A percentile compares a stretch with the other conserved stretches of the same genome.
Evolutionary conservation across 2,888 invertebrate genomes (phyloP).

Genomic region (Nasonovia ribisnigri): DNA sequence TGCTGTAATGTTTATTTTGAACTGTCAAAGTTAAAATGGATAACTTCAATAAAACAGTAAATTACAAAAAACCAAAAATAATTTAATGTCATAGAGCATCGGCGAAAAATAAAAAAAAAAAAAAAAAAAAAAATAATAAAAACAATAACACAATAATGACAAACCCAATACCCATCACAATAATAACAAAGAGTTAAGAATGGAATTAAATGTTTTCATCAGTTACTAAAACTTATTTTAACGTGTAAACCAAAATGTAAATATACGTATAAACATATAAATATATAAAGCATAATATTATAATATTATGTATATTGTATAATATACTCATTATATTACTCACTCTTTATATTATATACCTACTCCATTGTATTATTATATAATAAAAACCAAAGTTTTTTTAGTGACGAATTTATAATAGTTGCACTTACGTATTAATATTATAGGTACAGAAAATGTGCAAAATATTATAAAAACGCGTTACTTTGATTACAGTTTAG

Average conservation of each 20-base stretch:
- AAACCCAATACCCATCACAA: not conserved
- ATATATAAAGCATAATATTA: not conserved
- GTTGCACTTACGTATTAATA: not conserved
- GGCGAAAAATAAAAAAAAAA: too few species aligned
- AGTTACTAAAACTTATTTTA: not conserved
- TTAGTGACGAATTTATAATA: not conserved
- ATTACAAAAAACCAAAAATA: not conserved
- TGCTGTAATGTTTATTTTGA: not conserved
- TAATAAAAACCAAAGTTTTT: not conserved
- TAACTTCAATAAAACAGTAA: not conserved
- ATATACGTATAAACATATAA: not conserved
- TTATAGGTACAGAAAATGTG: not conserved
- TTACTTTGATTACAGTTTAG: not conserved
- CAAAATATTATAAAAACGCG: not conserved
- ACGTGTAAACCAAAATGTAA: not conserved
- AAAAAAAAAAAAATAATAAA: too few species aligned
- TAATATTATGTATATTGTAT: not conserved
- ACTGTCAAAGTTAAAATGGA: not conserved
- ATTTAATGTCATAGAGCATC: not conserved
- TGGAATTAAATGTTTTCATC: not conserved
- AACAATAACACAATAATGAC: too few species aligned
- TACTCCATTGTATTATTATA: not conserved
- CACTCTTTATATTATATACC: not conserved
- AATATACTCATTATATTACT: not conserved
- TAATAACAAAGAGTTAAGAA: not conserved